Evolutionary conservation across 2,797 vertebrate species (phyloP).

Genomic region (Rallus crepitans): DNA sequence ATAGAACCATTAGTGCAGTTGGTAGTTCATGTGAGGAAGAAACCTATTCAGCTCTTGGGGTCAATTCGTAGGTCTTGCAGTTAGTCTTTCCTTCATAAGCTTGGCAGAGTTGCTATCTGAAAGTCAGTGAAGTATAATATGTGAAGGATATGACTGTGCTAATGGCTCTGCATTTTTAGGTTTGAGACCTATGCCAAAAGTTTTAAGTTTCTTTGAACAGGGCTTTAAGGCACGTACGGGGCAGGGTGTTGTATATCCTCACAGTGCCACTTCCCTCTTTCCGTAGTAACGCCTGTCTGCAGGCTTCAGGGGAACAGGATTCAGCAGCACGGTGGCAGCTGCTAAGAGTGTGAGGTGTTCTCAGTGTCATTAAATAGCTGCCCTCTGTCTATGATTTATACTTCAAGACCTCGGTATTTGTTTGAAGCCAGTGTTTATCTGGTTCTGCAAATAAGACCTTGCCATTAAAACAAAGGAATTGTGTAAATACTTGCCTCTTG

Average conservation of each 20-base stretch:
- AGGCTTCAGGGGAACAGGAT: neutral
- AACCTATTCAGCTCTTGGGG: neutral
- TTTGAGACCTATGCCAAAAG: neutral
- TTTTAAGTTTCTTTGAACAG: neutral
- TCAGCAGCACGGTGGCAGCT: neutral
- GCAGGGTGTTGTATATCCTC: neutral
- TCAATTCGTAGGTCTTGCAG: neutral
- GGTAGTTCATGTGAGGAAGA: neutral
- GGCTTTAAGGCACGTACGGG: neutral
- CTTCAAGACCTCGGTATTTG: neutral
- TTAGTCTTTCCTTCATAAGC: neutral
- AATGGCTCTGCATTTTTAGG: neutral
- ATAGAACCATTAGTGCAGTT: neutral
- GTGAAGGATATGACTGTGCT: neutral
- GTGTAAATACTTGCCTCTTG: neutral
- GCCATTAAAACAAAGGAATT: neutral
- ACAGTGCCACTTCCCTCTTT: neutral
- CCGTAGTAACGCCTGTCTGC: rapidly evolving
- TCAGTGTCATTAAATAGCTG: neutral
- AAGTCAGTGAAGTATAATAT: neutral
- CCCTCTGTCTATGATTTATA: neutral
- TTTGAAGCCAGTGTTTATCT: conserved; percentile 35
- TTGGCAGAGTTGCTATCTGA: neutral
- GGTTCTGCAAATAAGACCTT: conserved; percentile 49
- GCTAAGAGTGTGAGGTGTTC: neutral